phyloP scores from a whole-genome alignment of 2,888 invertebrate species.

The Hypomecis punctinalis region DNA sequence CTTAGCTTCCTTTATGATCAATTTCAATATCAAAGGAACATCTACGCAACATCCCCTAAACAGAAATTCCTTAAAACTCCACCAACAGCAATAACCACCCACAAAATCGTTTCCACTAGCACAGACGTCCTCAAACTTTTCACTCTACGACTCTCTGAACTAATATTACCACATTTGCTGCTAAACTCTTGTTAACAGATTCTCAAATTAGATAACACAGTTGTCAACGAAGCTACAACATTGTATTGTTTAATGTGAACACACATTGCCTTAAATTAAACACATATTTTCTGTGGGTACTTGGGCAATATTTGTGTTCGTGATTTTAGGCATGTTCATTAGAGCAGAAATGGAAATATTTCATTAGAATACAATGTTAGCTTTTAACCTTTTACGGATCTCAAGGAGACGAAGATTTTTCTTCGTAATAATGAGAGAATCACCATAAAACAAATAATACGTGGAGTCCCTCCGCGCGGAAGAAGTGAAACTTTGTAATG shows the following conservation, averaged over 20 bases:
- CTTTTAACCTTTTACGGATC: too few relatives aligned
- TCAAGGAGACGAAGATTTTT: too few relatives aligned
- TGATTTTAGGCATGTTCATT: conserved; percentile 10
- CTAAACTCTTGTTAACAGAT: conserved; percentile 36
- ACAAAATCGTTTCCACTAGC: conserved; percentile 19
- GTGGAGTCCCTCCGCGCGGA: too few relatives aligned
- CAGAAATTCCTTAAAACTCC: conserved; percentile 11
- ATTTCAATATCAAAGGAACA: background rate
- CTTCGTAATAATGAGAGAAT: too few relatives aligned
- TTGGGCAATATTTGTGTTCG: conserved; percentile 17
- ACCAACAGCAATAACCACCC: conserved; percentile 10
- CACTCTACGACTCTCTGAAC: conserved; percentile 31
- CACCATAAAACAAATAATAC: too few relatives aligned
- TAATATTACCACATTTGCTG: conserved; percentile 30
- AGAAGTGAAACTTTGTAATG: too few relatives aligned
- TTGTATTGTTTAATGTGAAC: conserved; percentile 35
- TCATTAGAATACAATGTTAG: too few relatives aligned
- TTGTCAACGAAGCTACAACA: conserved; percentile 35
- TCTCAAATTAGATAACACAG: conserved; percentile 40
- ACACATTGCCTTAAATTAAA: conserved; percentile 29
- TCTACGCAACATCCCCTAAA: background rate
- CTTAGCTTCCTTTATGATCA: background rate
- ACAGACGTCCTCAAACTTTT: conserved; percentile 23
- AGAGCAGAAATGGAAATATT: background rate
- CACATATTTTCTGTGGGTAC: conserved; percentile 18